Conservation (phyloP, 1,140 invertebrate species). For the Drosophila bocqueti region DNA sequence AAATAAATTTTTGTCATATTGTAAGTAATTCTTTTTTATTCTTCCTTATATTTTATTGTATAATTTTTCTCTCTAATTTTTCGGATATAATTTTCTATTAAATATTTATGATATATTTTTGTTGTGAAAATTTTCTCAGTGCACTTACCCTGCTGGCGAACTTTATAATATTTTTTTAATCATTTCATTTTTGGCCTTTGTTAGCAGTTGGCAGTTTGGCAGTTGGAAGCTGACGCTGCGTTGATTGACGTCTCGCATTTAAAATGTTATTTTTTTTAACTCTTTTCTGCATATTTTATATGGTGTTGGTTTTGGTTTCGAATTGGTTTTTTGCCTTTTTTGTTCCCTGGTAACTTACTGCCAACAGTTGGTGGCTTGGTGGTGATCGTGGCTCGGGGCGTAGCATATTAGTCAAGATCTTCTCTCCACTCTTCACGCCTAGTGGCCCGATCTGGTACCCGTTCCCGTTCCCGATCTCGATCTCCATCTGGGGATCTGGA, state of each 20-base stretch:
- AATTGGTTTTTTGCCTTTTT: not conserved
- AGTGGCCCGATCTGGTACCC: conserved; percentile 16
- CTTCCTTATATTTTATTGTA: not conserved
- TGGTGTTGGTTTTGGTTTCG: conserved; percentile 11
- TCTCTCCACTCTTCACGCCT: conserved; percentile 70
- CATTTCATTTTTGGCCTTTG: conserved; percentile 73
- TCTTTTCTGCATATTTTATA: conserved; percentile 45
- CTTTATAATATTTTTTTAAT: conserved; percentile 79
- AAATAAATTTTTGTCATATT: no score
- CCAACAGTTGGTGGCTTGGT: conserved; percentile 60
- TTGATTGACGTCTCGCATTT: conserved; percentile 74
- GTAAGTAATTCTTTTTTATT: no score
- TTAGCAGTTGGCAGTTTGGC: conserved; percentile 73
- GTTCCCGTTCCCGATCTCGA: not conserved
- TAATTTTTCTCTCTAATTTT: not conserved
- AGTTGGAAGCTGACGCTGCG: conserved; percentile 75
- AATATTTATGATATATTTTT: not conserved
- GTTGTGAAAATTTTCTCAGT: not conserved
- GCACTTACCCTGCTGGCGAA: conserved; percentile 19
- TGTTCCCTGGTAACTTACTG: conserved; percentile 5
- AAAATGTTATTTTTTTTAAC: conserved; percentile 28
- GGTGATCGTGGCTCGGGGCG: conserved; percentile 50
- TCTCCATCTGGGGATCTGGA: conserved; percentile 15
- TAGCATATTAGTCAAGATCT: conserved; percentile 71
- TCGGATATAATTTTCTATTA: not conserved